Base-by-base conservation (phyloP, 2,113 vertebrate genomes). In the Tragelaphus buxtoni region DNA sequence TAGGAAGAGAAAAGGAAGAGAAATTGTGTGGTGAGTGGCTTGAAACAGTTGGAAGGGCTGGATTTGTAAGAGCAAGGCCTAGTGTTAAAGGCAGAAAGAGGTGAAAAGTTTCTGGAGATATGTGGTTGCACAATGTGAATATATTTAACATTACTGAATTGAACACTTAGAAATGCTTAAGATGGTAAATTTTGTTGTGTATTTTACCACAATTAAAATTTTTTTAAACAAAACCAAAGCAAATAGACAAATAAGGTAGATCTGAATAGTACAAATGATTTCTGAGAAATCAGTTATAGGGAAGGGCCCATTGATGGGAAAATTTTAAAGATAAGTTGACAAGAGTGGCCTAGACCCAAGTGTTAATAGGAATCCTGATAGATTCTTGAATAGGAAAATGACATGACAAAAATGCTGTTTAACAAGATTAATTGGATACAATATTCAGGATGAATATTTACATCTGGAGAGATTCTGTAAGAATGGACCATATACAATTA, bases 341-440 rank as follows among this genome's bases (percentile, higher is more conserved):
- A 89, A 84, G 74, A 74, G 35, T 47, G 61, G 35, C 79, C 69
- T 56, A 91, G 47, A 94, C 85, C 47, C 53, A 61, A 74, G 58
- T 92, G 91, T 84, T 91, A 96, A 60, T 92, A 86, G 16, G 60
- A 93, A 18, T 60, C 26, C 9, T 53, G 35, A 28, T 35, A 56
- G 20, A 26, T 74, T 95, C 72, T 88, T 88, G 30, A 93, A 30
- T 72, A 90, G 30, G 53, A 90, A 94, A 88, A 45, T 76, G 79
- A 80, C 12, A 35, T 60, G 35, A 89, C 84, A 95, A 90, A 97
- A 96, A 90, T 80, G 45, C 42, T 93, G 12, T 87, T 96, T 95
- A 95, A 93, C 76, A 88, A 97, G 76, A 86, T 94, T 95, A 96
- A 88, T 84, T 93, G 35, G 72, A 26, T 30, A 90, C 63, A 55